Evolutionary conservation across 2,113 vertebrate species (phyloP).

Genomic region (Gobiocypris rarus): DNA sequence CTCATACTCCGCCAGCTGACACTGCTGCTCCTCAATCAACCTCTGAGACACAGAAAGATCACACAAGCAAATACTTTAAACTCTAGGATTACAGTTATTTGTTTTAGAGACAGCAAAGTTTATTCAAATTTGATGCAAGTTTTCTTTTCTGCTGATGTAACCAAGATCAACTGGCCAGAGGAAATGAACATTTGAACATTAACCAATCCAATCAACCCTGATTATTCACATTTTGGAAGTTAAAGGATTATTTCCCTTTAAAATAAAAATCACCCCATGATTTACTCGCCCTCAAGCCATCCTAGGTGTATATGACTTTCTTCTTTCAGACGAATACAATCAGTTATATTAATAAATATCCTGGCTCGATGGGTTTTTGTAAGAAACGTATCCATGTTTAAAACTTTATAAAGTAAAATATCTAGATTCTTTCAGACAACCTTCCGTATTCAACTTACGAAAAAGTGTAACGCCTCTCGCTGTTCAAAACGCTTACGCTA

Average conservation of each 20-base stretch:
- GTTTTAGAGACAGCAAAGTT: neutral
- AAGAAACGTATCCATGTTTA: too few relatives aligned
- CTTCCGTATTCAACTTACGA: too few relatives aligned
- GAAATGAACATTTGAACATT: neutral
- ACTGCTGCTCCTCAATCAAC: slow-evolving; percentile 71
- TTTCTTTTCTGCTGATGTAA: neutral
- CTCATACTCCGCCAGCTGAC: slow-evolving; percentile 68
- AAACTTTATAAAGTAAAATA: too few relatives aligned
- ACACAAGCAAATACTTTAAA: slow-evolving; percentile 29
- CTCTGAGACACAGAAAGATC: slow-evolving; percentile 60
- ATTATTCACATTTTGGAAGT: neutral
- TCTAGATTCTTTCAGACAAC: too few relatives aligned
- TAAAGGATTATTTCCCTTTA: neutral
- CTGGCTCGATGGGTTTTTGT: too few relatives aligned
- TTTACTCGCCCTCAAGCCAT: too few relatives aligned
- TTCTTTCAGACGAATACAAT: too few relatives aligned
- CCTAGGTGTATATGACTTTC: too few relatives aligned
- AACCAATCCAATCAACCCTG: neutral
- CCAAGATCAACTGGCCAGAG: neutral
- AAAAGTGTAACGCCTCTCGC: too few relatives aligned
- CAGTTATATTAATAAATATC: too few relatives aligned
- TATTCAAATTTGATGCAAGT: neutral
- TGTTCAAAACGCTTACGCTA: too few relatives aligned
- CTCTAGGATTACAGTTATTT: neutral
- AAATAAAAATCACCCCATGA: too few relatives aligned